Evolutionary conservation across 1,140 invertebrate genomes (phyloP).

Genomic region (Diprion similis): DNA sequence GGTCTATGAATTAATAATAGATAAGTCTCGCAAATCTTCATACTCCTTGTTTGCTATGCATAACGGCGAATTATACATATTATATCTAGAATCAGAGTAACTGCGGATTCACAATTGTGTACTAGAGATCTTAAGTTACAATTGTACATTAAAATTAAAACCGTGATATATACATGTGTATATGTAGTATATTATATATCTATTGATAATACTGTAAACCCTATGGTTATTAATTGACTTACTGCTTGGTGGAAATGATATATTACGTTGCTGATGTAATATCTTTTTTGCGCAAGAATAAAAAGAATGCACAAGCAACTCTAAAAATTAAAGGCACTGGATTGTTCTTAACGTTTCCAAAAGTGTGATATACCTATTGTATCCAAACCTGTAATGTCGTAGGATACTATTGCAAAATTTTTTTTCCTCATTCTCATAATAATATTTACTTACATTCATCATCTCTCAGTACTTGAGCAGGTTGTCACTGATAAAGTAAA

Average conservation of each 20-base stretch:
- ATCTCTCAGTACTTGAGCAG: too few relatives aligned
- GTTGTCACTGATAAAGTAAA: too few relatives aligned
- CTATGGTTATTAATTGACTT: too few relatives aligned
- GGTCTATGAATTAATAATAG: neutral
- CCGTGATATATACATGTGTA: neutral
- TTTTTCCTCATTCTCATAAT: too few relatives aligned
- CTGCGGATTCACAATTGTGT: neutral
- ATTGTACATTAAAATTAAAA: neutral
- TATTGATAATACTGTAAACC: neutral
- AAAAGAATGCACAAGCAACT: neutral
- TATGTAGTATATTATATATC: neutral
- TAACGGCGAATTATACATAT: neutral
- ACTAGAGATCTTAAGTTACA: neutral
- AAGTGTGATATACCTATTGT: too few relatives aligned
- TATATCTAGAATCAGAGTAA: neutral
- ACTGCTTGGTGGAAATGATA: neutral
- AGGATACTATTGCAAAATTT: too few relatives aligned
- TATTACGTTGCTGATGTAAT: slow-evolving; percentile 4
- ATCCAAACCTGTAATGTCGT: too few relatives aligned
- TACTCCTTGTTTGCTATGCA: neutral
- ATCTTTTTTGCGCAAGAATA: neutral
- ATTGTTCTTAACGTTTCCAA: too few relatives aligned
- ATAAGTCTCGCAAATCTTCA: neutral
- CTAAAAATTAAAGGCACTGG: neutral
- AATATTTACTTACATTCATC: too few relatives aligned